These are phyloP conservation scores for Aspidiotus destructor DNA, from an alignment of 2,888 invertebrate species.

Conservation along the genomic window DNA sequence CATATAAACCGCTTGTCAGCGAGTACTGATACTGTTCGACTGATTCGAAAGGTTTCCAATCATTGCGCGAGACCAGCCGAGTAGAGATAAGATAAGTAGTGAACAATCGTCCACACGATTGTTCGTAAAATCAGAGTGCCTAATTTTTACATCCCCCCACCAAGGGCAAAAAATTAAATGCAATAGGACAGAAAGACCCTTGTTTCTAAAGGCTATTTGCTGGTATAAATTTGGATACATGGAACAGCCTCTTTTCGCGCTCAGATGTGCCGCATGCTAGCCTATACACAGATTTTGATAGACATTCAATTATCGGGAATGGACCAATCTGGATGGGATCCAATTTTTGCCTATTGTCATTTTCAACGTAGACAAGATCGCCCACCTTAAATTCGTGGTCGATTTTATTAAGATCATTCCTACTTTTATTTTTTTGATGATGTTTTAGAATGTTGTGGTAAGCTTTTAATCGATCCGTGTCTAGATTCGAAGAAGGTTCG, in stretches of 20 bases:
- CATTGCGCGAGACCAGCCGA: too few relatives aligned
- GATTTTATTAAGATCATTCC: background rate
- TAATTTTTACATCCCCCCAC: background rate
- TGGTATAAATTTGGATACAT: background rate
- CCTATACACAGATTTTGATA: background rate
- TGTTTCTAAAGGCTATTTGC: background rate
- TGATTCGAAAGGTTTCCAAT: too few relatives aligned
- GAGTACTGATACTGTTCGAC: too few relatives aligned
- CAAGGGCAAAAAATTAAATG: background rate
- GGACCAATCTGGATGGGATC: background rate
- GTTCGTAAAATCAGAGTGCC: background rate
- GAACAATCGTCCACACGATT: too few relatives aligned
- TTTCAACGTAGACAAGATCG: background rate
- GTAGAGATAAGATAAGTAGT: too few relatives aligned
- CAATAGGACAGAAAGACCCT: background rate
- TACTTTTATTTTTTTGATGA: background rate
- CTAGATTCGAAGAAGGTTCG: background rate
- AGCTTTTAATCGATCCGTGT: background rate
- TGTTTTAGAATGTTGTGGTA: background rate
- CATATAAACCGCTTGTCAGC: too few relatives aligned
- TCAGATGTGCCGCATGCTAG: background rate
- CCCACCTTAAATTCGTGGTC: background rate
- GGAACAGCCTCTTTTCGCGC: background rate
- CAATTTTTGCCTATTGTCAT: background rate
- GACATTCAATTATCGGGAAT: background rate